Evolutionary conservation across 2,888 invertebrate genomes (phyloP).

Genomic region (Drosophila anomelani): DNA sequence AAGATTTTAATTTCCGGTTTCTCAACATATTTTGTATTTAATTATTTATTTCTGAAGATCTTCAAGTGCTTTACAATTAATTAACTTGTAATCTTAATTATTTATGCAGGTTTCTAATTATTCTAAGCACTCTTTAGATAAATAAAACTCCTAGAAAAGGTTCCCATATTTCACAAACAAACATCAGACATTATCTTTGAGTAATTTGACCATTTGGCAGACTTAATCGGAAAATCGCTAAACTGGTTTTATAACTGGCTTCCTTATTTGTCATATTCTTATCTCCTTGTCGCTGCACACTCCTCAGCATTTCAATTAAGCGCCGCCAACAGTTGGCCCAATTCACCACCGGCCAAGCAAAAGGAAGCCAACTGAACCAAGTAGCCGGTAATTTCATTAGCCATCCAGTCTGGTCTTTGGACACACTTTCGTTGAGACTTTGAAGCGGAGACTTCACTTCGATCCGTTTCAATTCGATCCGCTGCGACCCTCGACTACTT

Average conservation of each 20-base stretch:
- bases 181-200: slow-evolving; percentile 16
- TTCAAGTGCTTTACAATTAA: too few species aligned
- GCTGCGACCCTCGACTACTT: slow-evolving; percentile 44
- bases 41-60: background rate
- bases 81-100: background rate
- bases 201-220: slow-evolving; percentile 39
- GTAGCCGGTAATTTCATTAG: slow-evolving; percentile 46
- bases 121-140: background rate
- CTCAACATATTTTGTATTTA: too few species aligned
- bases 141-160: background rate
- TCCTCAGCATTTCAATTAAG: slow-evolving; percentile 47
- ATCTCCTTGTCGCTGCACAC: slow-evolving; percentile 21
- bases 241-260: slow-evolving; percentile 30
- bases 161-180: slow-evolving; percentile 1
- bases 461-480: slow-evolving; percentile 38
- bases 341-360: slow-evolving; percentile 25
- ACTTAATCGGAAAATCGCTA: slow-evolving; percentile 25
- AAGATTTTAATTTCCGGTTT: background rate
- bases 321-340: slow-evolving; percentile 39
- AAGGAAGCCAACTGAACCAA: slow-evolving; percentile 24
- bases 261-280: slow-evolving; percentile 46
- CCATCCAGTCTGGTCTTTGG: slow-evolving; percentile 41
- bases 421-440: slow-evolving; percentile 59
- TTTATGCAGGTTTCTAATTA: background rate
- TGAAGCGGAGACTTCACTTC: slow-evolving; percentile 13